Evolutionary conservation across 2,113 vertebrate species (phyloP).

Genomic region (Hemichromis elongatus): DNA sequence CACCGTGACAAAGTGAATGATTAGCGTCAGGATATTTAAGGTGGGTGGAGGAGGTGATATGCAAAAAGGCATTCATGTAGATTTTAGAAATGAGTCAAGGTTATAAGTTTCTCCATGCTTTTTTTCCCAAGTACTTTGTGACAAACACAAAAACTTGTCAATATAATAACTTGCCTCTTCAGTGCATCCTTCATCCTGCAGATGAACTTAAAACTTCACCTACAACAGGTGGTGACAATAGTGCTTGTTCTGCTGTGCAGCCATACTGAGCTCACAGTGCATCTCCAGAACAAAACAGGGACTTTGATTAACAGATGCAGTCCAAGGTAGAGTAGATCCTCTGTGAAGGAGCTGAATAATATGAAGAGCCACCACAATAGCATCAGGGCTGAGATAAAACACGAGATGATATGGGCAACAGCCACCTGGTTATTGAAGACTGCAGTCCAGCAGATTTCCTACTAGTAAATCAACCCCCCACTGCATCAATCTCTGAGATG

Average conservation of each 20-base stretch:
- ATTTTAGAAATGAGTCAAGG: neutral
- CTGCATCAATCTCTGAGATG: neutral
- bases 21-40: neutral
- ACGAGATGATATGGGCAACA: neutral
- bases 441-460: neutral
- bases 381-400: neutral
- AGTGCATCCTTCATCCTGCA: neutral
- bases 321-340: neutral
- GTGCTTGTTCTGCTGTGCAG: neutral
- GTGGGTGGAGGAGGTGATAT: neutral
- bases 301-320: neutral
- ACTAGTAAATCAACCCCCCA: neutral
- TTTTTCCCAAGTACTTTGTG: neutral
- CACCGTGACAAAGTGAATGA: neutral
- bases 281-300: neutral
- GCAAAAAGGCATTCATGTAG: neutral
- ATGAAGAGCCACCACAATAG: neutral
- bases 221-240: neutral
- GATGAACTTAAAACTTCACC: neutral
- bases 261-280: neutral
- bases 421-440: neutral
- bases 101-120: neutral
- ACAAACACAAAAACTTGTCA: neutral
- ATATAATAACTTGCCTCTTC: neutral
- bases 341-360: neutral